Evolutionary conservation across 2,113 vertebrate species (phyloP).

Genomic region (Mus pahari): DNA sequence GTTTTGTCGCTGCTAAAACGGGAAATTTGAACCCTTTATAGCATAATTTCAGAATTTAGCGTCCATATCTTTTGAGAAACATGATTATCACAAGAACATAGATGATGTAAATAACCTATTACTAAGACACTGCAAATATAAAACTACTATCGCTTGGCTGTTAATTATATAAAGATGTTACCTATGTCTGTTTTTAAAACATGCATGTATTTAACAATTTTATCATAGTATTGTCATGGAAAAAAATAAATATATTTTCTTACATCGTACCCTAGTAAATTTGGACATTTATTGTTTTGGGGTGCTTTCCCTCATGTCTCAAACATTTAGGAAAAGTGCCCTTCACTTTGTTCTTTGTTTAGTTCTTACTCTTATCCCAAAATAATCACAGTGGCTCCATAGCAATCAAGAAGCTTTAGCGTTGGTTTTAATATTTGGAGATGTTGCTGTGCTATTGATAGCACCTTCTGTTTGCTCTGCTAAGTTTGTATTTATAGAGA

Average conservation of each 20-base stretch:
- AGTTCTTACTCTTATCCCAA: background rate
- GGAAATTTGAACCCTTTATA: constrained; percentile 73
- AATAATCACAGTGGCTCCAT: background rate
- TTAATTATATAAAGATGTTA: constrained; percentile 84
- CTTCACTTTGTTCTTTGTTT: background rate
- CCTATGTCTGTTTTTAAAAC: constrained; percentile 85
- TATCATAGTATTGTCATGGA: constrained; percentile 87
- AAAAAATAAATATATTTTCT: constrained; percentile 92
- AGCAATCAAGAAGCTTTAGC: background rate
- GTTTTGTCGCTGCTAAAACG: constrained; percentile 45
- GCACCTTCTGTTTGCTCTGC: background rate
- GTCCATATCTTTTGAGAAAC: constrained; percentile 77
- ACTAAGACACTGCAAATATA: constrained; percentile 81
- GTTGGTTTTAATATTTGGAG: background rate
- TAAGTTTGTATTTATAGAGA: constrained; percentile 11
- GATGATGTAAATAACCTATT: constrained; percentile 81
- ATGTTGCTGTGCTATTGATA: background rate
- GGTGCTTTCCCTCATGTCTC: background rate
- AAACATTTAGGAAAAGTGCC: background rate
- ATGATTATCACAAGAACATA: constrained; percentile 74
- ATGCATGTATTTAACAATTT: constrained; percentile 89
- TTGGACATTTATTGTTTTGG: constrained; percentile 53
- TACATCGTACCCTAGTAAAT: constrained; percentile 82
- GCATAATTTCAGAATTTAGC: constrained; percentile 81
- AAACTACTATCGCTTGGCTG: constrained; percentile 85